A percentile compares a stretch with the other conserved stretches of the same genome.
phyloP scores from a whole-genome alignment of 1,140 invertebrate genomes.

The Nasonia vitripennis region DNA sequence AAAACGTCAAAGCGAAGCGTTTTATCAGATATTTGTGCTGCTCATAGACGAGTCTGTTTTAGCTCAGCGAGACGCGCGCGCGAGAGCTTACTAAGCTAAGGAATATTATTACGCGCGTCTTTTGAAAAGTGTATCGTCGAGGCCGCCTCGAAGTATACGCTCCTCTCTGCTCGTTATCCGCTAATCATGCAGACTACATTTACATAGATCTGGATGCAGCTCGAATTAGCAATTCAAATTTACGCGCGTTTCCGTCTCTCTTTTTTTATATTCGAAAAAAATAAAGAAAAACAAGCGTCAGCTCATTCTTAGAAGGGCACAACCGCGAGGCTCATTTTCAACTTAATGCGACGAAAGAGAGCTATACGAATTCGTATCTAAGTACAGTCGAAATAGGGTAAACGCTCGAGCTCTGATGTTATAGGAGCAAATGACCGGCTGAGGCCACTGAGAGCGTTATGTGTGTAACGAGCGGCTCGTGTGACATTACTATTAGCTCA shows the following conservation, averaged over 20 bases:
- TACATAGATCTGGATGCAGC: not conserved
- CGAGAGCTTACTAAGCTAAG: not conserved
- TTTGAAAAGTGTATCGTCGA: not conserved
- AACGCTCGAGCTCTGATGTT: not conserved
- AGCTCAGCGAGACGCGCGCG: not conserved
- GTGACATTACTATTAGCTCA: constrained; percentile 4
- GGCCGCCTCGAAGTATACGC: not conserved
- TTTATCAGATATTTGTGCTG: not conserved
- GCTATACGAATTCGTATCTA: not conserved
- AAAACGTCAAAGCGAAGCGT: not conserved
- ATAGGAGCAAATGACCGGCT: not conserved
- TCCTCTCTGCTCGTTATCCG: not conserved
- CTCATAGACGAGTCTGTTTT: not conserved
- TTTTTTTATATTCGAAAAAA: not conserved
- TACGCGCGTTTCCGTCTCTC: not conserved
- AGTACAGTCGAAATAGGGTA: not conserved
- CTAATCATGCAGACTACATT: not conserved
- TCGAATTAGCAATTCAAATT: constrained; percentile 10
- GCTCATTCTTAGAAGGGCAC: too few relatives aligned
- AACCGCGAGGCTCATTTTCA: not conserved
- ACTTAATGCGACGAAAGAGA: not conserved
- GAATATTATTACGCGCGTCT: not conserved
- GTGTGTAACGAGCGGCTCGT: not conserved
- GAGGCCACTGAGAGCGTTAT: not conserved
- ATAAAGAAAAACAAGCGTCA: too few relatives aligned